phyloP scores from a whole-genome alignment of 1,140 invertebrate genomes.

The Choristoneura fumiferana region DNA sequence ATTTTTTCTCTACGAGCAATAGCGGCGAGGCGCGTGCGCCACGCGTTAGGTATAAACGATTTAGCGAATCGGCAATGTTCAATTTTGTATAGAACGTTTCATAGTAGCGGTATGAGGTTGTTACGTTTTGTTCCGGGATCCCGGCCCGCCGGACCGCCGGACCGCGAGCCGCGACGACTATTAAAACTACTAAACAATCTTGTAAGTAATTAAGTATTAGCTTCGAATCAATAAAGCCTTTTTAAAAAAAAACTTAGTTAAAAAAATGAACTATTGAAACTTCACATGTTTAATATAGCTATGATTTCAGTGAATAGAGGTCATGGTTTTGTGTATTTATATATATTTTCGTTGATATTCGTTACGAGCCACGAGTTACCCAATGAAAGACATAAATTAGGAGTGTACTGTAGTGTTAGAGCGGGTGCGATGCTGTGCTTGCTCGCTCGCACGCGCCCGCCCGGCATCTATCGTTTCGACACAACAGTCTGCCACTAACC shows the following conservation, averaged over 20 bases:
- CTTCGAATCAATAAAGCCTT: conserved; percentile 76
- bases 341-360: conserved; percentile 72
- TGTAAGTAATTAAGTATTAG: conserved; percentile 78
- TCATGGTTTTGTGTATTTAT: conserved; percentile 72
- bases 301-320: conserved; percentile 70
- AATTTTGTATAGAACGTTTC: conserved; percentile 78
- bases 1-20: conserved; percentile 72
- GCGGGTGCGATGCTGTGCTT: background rate
- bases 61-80: conserved; percentile 75
- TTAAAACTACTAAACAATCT: conserved; percentile 72
- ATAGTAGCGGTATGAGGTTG: conserved; percentile 74
- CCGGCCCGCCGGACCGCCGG: conserved; percentile 26
- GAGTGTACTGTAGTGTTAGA: conserved; percentile 51
- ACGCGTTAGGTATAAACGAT: conserved; percentile 56
- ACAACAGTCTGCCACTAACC: conserved; percentile 76
- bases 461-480: conserved; percentile 70
- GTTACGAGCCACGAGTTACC: conserved; percentile 68
- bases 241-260: conserved; percentile 73
- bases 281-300: conserved; percentile 74
- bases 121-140: conserved; percentile 60
- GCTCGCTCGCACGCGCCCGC: conserved; percentile 2
- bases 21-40: conserved; percentile 28
- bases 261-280: conserved; percentile 70
- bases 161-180: conserved; percentile 45
- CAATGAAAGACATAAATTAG: conserved; percentile 77